Evolutionary conservation across 2,113 vertebrate species (phyloP), one percentile per base, ranked within the genome.

Genomic region (Blennius ocellaris): DNA sequence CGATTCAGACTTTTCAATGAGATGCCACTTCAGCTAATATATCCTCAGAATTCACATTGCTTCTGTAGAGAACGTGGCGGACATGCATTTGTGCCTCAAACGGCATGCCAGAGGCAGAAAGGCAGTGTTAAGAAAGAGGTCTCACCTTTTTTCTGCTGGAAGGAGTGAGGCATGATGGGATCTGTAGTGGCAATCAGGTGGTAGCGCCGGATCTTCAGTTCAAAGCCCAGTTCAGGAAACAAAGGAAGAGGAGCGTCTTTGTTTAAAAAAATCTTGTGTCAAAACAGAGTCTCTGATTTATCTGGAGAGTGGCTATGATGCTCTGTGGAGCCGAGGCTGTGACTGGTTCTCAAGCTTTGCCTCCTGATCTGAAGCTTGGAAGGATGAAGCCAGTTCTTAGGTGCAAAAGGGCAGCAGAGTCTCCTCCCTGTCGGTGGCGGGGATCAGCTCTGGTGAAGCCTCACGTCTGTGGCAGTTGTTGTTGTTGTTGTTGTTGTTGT

Each of bases 101-200:
- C 21, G 21, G 21, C 21, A 30, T 4, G 21, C 21, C 21, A 30
- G 4, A 4, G 2, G 21, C 21, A 30, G 21, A 30, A 4, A 4
- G 2, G 4, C 21, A 30, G 21, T 30, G 4, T 2, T 30, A 30
- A 30, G 21, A 60, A 40, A 73, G 62, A 62, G 8, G 49, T 76
- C 89, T 93, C 83, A 94, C 93, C 93, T 92, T 92, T 90, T 82
- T 88, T 93, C 75, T 91, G 89, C 83, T 91, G 90, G 84, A 92
- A 90, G 82, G 93, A 92, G 86, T 93, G 85, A 78, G 91, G 91
- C 91, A 93, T 94, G 73, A 84, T 92, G 90, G 89, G 88, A 90
- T 86, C 72, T 84, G 83, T 74, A 86, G 71, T 87, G 61, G 53
- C 48, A 81, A 56, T 81, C 76, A 58, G 56, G 63, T 59, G 54